Percentiles rank a stretch among this genome's conserved stretches.
These are phyloP conservation scores for Clanis bilineata DNA, from an alignment of 2,888 invertebrate genomes.

Conservation along the genomic window DNA sequence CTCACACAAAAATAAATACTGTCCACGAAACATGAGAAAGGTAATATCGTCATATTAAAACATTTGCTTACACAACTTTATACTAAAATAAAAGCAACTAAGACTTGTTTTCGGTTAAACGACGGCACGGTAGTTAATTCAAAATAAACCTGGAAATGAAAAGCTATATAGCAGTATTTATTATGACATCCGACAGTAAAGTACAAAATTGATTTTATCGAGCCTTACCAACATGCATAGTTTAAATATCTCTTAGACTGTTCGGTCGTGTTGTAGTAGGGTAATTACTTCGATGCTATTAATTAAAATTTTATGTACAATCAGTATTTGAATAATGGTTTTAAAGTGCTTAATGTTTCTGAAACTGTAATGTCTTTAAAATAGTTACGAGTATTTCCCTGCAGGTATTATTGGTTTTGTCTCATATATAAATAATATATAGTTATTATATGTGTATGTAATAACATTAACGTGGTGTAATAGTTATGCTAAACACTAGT, in stretches of 20 bases:
- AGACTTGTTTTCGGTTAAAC: slow-evolving; percentile 56
- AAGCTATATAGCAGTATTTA: slow-evolving; percentile 73
- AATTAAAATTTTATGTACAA: slow-evolving; percentile 52
- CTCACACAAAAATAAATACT: slow-evolving; percentile 79
- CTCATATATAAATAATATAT: too few relatives aligned
- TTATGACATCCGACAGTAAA: slow-evolving; percentile 76
- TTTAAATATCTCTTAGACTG: slow-evolving; percentile 55
- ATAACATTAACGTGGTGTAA: too few relatives aligned
- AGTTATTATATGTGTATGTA: too few relatives aligned
- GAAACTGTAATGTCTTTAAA: background rate
- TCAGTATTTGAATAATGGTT: slow-evolving; percentile 40
- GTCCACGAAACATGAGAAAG: slow-evolving; percentile 76
- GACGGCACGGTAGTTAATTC: slow-evolving; percentile 51
- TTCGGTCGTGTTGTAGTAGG: slow-evolving; percentile 41
- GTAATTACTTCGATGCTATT: slow-evolving; percentile 55
- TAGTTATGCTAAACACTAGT: too few relatives aligned
- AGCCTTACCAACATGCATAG: slow-evolving; percentile 58
- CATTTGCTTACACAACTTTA: slow-evolving; percentile 53
- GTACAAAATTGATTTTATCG: slow-evolving; percentile 78
- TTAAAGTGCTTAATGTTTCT: slow-evolving; percentile 26
- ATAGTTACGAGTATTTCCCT: background rate
- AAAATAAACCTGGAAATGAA: slow-evolving; percentile 58
- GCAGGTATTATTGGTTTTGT: background rate
- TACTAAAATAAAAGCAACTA: slow-evolving; percentile 51
- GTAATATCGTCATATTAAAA: slow-evolving; percentile 61